Base-by-base conservation (phyloP, 92 coral and sea anemone genomes). In the Epizoanthus ramosus region DNA sequence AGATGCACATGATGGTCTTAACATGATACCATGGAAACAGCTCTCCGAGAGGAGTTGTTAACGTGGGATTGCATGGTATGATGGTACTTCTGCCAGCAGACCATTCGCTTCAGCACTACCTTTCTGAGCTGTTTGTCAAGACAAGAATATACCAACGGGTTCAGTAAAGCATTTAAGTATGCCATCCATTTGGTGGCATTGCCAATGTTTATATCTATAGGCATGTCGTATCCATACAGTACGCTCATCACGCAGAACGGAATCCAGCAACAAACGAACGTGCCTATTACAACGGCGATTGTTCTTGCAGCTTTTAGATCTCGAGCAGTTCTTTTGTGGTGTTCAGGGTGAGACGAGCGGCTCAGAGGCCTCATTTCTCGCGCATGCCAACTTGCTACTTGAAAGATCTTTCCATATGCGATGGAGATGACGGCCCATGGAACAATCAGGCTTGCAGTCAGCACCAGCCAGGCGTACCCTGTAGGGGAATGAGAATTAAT, bases 281-380 rank as follows among this genome's bases (percentile, higher is more conserved):
- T 90, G 68, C 98, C 98, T 22, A 94, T 90, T 35, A 94, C 97
- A 83, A 94, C 87, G 7, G 94, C 97, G 60, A 94, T 87, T 10
- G 98, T 94, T 63, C 89, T 90, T n/a, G 97, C 98, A 21, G 98
- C 98, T 45, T 94, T 94, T 8, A 94, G 63, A 68, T 94, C 94
- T 6, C 88, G 87, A 50, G 90, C 86, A 15, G 83, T 87, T 8
- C 86, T 69, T 39, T 89, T 87, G 81, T 84, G 80, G 37, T 68
- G 86, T 23, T 92, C 89, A n/a, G 84, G 86, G 24, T 74, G 82
- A 8, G 68, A 74, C 0, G 66, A n/a, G 31, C 81, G 85, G 0
- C 81, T 67, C 23, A 82, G 56, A 1, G 87, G 74, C 13, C 86
- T 63, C 64, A 83, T 75, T 53, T 85, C 90, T 23, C 87, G 93